phyloP scores from a whole-genome alignment of 2,888 invertebrate species.

The Tetragonula carbonaria region DNA sequence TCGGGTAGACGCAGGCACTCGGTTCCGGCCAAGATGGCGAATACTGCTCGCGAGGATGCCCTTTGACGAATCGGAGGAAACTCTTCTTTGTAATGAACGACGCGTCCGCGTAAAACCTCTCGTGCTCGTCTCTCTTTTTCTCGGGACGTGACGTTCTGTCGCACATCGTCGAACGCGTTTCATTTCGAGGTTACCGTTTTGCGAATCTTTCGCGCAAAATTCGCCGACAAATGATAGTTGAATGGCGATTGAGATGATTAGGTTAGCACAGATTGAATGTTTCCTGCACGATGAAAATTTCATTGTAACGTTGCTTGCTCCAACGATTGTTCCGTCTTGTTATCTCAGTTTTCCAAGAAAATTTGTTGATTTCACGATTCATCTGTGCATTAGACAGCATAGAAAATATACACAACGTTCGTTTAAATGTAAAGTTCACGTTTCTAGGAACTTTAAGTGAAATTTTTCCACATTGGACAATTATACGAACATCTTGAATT shows the following conservation, averaged over 20 bases:
- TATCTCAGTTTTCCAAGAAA: no score
- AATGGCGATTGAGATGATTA: background rate
- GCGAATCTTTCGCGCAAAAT: background rate
- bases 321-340: no score
- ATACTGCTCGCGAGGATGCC: constrained; percentile 54
- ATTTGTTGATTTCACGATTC: no score
- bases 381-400: no score
- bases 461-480: no score
- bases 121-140: background rate
- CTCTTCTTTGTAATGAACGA: constrained; percentile 76
- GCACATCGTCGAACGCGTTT: constrained; percentile 47
- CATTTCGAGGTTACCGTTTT: constrained; percentile 32
- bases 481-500: no score
- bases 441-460: no score
- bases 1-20: constrained; percentile 76
- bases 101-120: constrained; percentile 35
- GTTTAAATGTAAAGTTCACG: no score
- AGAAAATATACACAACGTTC: no score
- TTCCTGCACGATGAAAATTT: no score
- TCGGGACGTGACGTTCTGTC: constrained; percentile 12
- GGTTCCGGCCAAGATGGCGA: constrained; percentile 45
- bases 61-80: constrained; percentile 72
- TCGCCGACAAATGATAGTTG: constrained; percentile 28
- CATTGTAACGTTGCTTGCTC: no score
- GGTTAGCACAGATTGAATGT: no score